phyloP scores from a whole-genome alignment of 2,797 vertebrate genomes.

The Tapirus indicus region DNA sequence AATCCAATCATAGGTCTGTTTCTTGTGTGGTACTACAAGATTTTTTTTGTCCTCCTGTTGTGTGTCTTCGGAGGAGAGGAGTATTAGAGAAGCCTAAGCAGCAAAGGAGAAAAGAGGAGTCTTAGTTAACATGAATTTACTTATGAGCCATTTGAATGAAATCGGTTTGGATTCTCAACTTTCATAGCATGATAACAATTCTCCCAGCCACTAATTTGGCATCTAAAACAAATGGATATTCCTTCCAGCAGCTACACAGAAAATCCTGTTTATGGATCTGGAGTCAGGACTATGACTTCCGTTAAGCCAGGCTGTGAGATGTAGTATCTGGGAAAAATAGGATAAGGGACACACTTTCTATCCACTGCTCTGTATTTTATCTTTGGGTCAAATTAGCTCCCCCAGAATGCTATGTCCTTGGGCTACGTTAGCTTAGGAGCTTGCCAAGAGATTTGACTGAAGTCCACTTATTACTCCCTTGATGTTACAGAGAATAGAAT shows the following conservation, averaged over 20 bases:
- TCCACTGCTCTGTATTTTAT: not conserved
- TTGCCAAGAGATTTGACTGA: not conserved
- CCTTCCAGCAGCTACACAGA: not conserved
- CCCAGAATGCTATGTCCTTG: not conserved
- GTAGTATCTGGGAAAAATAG: not conserved
- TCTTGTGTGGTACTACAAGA: not conserved
- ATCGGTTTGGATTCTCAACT: not conserved
- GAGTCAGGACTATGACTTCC: not conserved
- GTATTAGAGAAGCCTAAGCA: not conserved
- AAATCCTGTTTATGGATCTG: not conserved
- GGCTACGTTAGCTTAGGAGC: not conserved
- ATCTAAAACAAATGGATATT: constrained; percentile 39
- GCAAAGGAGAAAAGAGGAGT: not conserved
- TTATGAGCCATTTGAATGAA: not conserved
- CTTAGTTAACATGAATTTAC: not conserved
- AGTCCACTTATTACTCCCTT: not conserved
- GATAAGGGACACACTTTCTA: not conserved
- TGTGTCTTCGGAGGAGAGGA: not conserved
- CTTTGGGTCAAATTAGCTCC: not conserved
- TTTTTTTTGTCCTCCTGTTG: not conserved
- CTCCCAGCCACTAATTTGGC: not conserved
- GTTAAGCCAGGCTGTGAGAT: constrained; percentile 19
- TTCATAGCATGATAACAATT: not conserved
- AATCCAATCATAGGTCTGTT: not conserved
- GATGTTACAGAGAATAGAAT: not conserved